Base-by-base conservation (phyloP, 1,140 invertebrate species). In the Antheraea pernyi region DNA sequence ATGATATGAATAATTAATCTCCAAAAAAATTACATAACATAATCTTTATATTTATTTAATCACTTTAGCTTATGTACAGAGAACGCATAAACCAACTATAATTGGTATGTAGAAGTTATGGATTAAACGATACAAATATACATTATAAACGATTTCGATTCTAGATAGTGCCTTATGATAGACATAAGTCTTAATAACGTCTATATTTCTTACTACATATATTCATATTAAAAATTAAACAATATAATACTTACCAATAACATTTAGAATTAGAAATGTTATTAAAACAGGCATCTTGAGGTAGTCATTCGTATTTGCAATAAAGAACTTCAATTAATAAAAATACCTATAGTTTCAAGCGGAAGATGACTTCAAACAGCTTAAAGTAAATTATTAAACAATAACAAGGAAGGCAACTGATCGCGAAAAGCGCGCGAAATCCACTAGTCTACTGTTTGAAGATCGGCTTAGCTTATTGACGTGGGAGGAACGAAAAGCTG, bases 401-500 rank as follows among this genome's bases (percentile, higher is more conserved):
- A 64, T 71, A 68, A 61, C 65, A 64, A 48, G 39, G 65, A 77
- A 81, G 73, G 69, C 78, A 82, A 85, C 77, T 82, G 84, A 67
- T 77, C 78, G 74, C 76, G 79, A 82, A 86, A 86, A 86, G 79
- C 78, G 81, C 81, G 75, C 80, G 77, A 79, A 79, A 82, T 79
- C 70, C 67, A 84, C 83, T 84, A 75, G 46, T 53, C 16, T 13
- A 61, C 30, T 67, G 75, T 72, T 73, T 65, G 68, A 76, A 82
- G 70, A 76, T 71, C 69, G 70, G 61, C 69, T 66, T 59, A 62
- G 65, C 72, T 22, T 59, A 22, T 65, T 61, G 19, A 69, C 77
- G 83, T 85, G 75, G 85, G 83, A 76, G 79, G 76, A 78, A 68
- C 61, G 71, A 61, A 73, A 68, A 73, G 68, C 62, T 81, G 79